Base-by-base conservation (phyloP, 92 coral and sea anemone species). In the Porites divaricata region DNA sequence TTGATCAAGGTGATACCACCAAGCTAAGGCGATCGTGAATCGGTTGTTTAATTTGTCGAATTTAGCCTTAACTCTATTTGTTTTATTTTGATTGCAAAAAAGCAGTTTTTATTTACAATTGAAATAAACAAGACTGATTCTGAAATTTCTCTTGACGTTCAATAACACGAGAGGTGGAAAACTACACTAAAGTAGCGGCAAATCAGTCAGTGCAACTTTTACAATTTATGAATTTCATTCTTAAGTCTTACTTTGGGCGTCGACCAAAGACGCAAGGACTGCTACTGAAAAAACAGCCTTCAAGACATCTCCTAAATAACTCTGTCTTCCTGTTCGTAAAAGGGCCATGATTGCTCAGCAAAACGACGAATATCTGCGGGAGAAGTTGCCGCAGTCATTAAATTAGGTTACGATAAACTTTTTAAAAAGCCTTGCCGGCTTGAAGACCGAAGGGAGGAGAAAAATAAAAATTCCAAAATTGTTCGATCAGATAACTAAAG, bases 291-390 rank as follows among this genome's bases (percentile, higher is more conserved):
- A 16, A 15, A 72, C 41, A 45, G 50, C 10, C 71, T 45, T 73
- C 49, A 81, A 48, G 12, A 15, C 11, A 62, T 9, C 10, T 9
- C 26, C 41, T 21, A 48, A 21, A 81, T 81, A 81, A 49, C 86
- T 81, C 24, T 45, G 86, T 72, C 61, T 78, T 61, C 26, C 63
- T 10, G 86, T 35, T 2, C 45, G 61, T 58, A 81, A 81, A 54
- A 53, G 66, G 54, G 61, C 8, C 84, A 80, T 80, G 61, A 9
- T 25, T 68, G 8, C 62, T 20, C 24, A 16, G 41, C 14, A 16
- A 49, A 61, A 41, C 15, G 77, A 20, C 11, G 17, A 51, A 35
- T 14, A 58, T 22, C 77, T 71, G 69, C 57, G 61, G 70, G 14
- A 56, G 26, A 35, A 81, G 14, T 53, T 70, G 17, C 59, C 9